Evolutionary conservation across 2,888 invertebrate species (phyloP).

Genomic region (Acutogordius australiensis): DNA sequence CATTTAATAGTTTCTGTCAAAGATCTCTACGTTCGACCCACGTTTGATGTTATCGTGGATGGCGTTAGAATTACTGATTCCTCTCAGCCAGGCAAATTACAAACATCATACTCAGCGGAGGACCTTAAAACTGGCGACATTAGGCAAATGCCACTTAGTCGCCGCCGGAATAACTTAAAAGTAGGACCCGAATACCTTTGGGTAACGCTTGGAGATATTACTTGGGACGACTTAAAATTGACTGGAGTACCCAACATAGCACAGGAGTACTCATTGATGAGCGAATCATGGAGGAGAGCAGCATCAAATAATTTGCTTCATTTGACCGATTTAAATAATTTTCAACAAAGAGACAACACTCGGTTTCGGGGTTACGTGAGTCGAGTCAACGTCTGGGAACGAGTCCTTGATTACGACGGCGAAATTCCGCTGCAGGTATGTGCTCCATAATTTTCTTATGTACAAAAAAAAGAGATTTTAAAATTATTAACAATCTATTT

Average conservation of each 20-base stretch:
- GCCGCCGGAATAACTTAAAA: neutral
- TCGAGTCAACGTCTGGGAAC: conserved; percentile 70
- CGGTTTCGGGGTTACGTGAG: conserved; percentile 69
- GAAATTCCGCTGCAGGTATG: conserved; percentile 58
- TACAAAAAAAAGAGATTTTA: no score
- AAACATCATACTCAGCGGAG: no score
- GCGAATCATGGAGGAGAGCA: no score
- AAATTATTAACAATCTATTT: no score
- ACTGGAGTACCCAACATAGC: neutral
- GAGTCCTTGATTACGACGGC: conserved; percentile 58
- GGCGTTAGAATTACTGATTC: neutral
- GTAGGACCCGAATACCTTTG: neutral
- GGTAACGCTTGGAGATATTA: neutral
- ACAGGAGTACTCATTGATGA: neutral
- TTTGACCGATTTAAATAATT: no score
- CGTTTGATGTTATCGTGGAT: neutral
- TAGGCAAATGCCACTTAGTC: neutral
- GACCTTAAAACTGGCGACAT: neutral
- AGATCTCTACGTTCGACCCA: neutral
- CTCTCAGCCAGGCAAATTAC: no score
- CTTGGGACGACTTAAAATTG: neutral
- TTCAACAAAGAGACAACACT: neutral
- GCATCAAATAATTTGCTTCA: no score
- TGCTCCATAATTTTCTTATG: no score
- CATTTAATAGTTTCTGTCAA: conserved; percentile 16